Conservation (phyloP, 2,113 vertebrate genomes). For the Aspidoscelis tigris region DNA sequence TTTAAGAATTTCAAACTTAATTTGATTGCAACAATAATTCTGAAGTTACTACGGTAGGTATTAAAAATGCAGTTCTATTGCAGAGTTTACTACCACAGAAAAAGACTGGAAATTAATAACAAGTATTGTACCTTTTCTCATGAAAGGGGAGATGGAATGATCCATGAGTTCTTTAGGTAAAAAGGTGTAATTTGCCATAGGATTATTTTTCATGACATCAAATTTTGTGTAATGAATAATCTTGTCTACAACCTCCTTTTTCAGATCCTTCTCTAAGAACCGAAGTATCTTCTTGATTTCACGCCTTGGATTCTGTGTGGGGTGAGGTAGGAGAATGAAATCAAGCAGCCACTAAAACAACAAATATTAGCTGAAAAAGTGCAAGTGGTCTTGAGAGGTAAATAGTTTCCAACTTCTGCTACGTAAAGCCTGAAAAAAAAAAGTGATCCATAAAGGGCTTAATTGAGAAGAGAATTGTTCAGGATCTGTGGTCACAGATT, state of each 20-base stretch:
- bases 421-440: no score
- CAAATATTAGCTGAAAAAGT: background rate
- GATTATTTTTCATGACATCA: constrained; percentile 75
- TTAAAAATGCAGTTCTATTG: constrained; percentile 20
- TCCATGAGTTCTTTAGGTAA: constrained; percentile 58
- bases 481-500: no score
- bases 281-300: constrained; percentile 69
- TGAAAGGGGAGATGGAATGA: constrained; percentile 66
- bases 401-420: background rate
- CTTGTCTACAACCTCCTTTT: constrained; percentile 55
- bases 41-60: background rate
- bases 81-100: background rate
- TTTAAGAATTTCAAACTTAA: background rate
- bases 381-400: background rate
- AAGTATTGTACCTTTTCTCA: constrained; percentile 71
- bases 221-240: constrained; percentile 67
- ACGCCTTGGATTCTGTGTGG: constrained; percentile 64
- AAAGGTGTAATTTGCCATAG: constrained; percentile 68
- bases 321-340: constrained; percentile 1
- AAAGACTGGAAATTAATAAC: background rate
- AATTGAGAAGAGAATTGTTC: no score
- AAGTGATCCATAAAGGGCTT: no score
- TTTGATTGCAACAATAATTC: background rate
- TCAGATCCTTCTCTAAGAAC: constrained; percentile 68
- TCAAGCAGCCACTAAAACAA: background rate